Evolutionary conservation across 1,140 invertebrate genomes (phyloP).

Genomic region (Drosophila eugracilis): DNA sequence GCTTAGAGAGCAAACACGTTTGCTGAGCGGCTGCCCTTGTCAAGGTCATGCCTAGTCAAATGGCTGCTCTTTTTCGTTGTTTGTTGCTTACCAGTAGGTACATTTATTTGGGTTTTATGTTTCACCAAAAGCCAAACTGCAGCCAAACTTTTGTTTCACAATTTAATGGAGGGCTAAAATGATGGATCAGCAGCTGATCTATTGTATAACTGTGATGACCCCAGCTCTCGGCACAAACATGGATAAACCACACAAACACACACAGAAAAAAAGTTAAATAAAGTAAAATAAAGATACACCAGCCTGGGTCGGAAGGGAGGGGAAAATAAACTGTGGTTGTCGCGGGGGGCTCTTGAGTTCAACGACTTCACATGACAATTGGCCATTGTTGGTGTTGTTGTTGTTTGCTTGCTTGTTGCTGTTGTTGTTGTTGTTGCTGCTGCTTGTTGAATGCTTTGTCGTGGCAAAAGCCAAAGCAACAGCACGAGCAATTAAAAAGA

Average conservation of each 20-base stretch:
- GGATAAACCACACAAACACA: constrained; percentile 23
- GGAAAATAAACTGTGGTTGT: constrained; percentile 31
- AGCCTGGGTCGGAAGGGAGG: constrained; percentile 1
- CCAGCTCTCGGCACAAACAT: constrained; percentile 1
- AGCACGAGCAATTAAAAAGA: constrained; percentile 71
- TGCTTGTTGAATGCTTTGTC: constrained; percentile 33
- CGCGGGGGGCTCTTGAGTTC: constrained; percentile 55
- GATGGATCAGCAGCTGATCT: constrained; percentile 52
- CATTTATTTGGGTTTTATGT: constrained; percentile 6
- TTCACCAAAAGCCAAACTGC: constrained; percentile 16
- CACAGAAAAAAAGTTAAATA: background rate
- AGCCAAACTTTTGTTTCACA: constrained; percentile 39
- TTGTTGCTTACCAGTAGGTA: no score
- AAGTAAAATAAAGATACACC: constrained; percentile 9
- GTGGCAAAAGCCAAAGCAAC: constrained; percentile 36
- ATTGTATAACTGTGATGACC: constrained; percentile 39
- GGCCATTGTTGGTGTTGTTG: constrained; percentile 66
- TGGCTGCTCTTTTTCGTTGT: constrained; percentile 35
- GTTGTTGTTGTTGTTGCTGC: constrained; percentile 38
- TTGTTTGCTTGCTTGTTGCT: no score
- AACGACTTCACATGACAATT: constrained; percentile 74
- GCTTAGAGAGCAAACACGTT: constrained; percentile 63
- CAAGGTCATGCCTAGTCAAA: constrained; percentile 65
- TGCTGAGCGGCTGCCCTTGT: constrained; percentile 66
- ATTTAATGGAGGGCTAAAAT: constrained; percentile 13